phyloP scores from a whole-genome alignment of 2,113 vertebrate species.

The Megatriorchis doriae region DNA sequence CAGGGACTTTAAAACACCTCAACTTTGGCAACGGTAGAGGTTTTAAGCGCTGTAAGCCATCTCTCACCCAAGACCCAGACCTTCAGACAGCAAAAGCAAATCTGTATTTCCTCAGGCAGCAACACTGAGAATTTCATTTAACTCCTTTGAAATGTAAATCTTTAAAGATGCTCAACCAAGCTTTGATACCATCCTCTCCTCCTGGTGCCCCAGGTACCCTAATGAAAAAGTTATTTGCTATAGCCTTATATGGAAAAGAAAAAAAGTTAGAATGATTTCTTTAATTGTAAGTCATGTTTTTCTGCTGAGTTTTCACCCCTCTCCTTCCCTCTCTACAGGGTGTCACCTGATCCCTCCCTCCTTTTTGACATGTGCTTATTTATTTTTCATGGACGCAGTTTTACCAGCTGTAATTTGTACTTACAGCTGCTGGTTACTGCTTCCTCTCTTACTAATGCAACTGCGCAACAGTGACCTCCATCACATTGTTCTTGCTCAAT shows the following conservation, averaged over 20 bases:
- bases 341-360: background rate
- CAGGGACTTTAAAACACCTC: background rate
- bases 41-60: background rate
- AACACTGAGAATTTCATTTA: background rate
- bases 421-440: background rate
- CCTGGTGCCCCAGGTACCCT: background rate
- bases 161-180: background rate
- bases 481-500: background rate
- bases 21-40: background rate
- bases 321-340: background rate
- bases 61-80: background rate
- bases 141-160: background rate
- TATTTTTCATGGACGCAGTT: background rate
- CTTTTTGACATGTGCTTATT: background rate
- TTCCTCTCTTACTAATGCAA: background rate
- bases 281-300: background rate
- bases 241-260: background rate
- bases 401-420: background rate
- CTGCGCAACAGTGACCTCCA: background rate
- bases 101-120: background rate
- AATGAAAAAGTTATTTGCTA: background rate
- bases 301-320: background rate
- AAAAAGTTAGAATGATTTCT: background rate
- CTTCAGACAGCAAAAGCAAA: background rate
- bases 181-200: background rate